These are phyloP conservation scores for Calypte anna DNA, from an alignment of 2,113 vertebrate species.

Conservation along the genomic window DNA sequence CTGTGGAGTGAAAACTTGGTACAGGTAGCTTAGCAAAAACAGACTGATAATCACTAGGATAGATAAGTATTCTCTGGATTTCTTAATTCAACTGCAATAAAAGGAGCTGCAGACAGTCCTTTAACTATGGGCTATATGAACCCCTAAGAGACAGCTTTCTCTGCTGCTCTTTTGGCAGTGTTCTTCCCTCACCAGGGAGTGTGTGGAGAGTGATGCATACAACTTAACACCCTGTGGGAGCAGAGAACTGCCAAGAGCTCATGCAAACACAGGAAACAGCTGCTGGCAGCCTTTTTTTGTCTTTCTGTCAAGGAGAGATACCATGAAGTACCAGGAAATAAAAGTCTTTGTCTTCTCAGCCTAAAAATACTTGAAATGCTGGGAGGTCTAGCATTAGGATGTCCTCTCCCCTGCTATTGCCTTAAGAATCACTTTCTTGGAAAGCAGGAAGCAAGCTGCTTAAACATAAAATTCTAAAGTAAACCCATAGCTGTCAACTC, in stretches of 20 bases:
- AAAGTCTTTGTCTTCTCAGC: not conserved
- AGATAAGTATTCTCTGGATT: not conserved
- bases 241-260: not conserved
- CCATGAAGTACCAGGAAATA: not conserved
- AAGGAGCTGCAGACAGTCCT: not conserved
- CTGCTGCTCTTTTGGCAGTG: not conserved
- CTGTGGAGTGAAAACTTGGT: not conserved
- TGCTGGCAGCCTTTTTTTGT: not conserved
- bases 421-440: not conserved
- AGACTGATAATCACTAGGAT: not conserved
- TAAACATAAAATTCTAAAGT: not conserved
- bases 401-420: not conserved
- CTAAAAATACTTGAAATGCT: not conserved
- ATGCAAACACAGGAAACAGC: not conserved
- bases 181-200: not conserved
- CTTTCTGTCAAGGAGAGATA: not conserved
- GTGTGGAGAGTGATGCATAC: not conserved
- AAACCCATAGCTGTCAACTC: not conserved
- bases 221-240: not conserved
- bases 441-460: not conserved
- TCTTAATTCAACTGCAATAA: not conserved
- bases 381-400: not conserved
- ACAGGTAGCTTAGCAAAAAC: not conserved
- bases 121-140: not conserved
- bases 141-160: not conserved